Percentiles rank a stretch among this genome's conserved stretches.
These are phyloP conservation scores for Callocephalon fimbriatum DNA, from an alignment of 2,113 vertebrate species.

Conservation along the genomic window DNA sequence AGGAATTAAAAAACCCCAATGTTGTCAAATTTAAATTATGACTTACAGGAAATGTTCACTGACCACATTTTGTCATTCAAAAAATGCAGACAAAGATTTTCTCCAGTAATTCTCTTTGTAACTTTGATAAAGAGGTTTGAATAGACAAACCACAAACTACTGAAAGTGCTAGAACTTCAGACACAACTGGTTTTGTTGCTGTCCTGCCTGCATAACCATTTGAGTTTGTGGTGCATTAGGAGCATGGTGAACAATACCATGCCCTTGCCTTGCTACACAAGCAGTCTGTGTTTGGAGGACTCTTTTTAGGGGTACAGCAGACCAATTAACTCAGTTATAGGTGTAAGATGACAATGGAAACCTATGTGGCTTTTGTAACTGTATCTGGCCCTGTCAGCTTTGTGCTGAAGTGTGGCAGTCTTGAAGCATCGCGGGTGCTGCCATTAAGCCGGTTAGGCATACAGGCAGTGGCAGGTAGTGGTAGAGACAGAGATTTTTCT, in stretches of 20 bases:
- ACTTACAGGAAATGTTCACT: neutral
- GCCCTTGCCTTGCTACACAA: neutral
- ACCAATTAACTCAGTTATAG: neutral
- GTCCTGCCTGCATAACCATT: neutral
- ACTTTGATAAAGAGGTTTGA: neutral
- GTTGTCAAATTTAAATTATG: neutral
- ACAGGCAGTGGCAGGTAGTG: neutral
- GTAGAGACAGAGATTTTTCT: neutral
- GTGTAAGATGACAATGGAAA: neutral
- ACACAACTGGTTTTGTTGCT: neutral
- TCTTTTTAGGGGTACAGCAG: neutral
- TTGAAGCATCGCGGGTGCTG: neutral
- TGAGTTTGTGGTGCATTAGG: rapidly evolving
- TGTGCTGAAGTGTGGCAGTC: neutral
- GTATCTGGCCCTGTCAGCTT: neutral
- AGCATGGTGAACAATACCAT: rapidly evolving
- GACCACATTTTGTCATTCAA: neutral
- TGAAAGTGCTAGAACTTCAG: neutral
- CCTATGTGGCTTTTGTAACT: neutral
- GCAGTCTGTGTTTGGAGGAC: neutral
- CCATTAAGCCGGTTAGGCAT: neutral
- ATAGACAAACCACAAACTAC: neutral
- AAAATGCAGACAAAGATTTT: neutral
- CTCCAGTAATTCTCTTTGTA: neutral
- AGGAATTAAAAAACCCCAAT: neutral